Base-by-base conservation (phyloP, 2,113 vertebrate genomes). In the Sus scrofa region DNA sequence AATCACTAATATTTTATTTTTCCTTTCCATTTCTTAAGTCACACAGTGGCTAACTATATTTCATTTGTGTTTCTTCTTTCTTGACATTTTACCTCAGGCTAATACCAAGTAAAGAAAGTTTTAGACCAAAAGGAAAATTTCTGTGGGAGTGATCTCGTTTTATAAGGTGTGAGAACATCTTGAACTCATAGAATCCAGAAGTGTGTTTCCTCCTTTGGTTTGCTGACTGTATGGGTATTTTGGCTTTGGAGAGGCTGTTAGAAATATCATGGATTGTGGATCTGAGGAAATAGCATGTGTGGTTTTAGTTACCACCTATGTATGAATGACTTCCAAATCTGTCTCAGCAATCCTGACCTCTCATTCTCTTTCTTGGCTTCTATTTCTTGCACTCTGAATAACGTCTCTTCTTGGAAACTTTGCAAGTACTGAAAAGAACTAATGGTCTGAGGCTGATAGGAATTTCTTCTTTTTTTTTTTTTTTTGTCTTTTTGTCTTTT, bases 111-210 rank as follows among this genome's bases (percentile, higher is more conserved):
- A 90, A 97, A 78, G 82, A 92, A 89, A 93, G 20, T 88, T 95
- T 96, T 90, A 94, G 50, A 79, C 73, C 52, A 81, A 95, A 95
- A 88, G 63, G 63, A 95, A 96, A 83, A 91, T 96, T 83, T 97
- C 74, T 91, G 71, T 92, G 86, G 39, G 89, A 96, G 58, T 81
- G 54, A 92, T 97, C 88, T 91, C 54, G 30, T 93, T 98, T 97
- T 96, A 95, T 95, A 97, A 97, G 89, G 95, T 96, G 83, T 89
- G 93, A 93, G 89, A 97, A 95, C 96, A 98, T 97, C 91, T 97
- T 97, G 97, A 97, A 97, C 65, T 97, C 89, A 96, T 95, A 89
- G 63, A 96, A 73, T 74, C 54, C 92, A 79, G n/a, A 89, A 95
- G 34, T 93, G 71, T 92, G 34, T 93, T 96, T 97, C 91, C 91